Evolutionary conservation across 2,888 invertebrate species (phyloP), one percentile per base, ranked within the genome.

Genomic region (Polydrusus pterygomalis): DNA sequence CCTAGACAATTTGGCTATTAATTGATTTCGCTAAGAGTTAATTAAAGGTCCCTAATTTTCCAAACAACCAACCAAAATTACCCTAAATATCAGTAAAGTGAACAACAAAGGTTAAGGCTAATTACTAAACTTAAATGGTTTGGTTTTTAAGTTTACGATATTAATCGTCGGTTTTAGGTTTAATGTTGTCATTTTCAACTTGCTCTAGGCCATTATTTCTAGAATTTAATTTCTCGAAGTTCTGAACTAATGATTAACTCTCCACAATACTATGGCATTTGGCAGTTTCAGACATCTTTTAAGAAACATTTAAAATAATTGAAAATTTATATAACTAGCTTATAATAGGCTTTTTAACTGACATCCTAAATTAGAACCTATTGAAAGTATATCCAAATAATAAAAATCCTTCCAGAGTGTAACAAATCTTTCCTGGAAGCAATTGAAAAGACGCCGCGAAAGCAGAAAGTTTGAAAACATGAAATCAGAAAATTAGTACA

Each of bases 1-100:
- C 40, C 68, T 54, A 68, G 54, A 68, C 68, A 40, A 68, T 68
- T 68, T 68, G 20, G 18, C 38, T 17, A 54, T 54, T 68, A 68
- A 68, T 68, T 68, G 68, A 68, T 68, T 68, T 68, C 54, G 40
- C 68, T 68, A 34, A 49, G 49, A 67, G 67, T 58, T 73, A 73
- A 67, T 64, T 63, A 67, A 67, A 73, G 67, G 58, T 73, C 67
- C 45, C 56, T 67, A 58, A 73, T 73, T 73, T 67, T 58, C 58
- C 54, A 54, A 54, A 38, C 18, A 60, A 60, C 58, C 58, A 18
- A 38, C 58, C 38, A 60, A 60, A 38, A 60, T 38, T 60, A 60
- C 58, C 38, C 58, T 60, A 38, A 60, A 60, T 60, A 60, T 60
- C 38, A 38, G 58, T 5, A 60, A 60, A 60, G 58, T 60, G 58